Evolutionary conservation across 2,113 vertebrate genomes (phyloP).

Genomic region (Ailuropoda melanoleuca): DNA sequence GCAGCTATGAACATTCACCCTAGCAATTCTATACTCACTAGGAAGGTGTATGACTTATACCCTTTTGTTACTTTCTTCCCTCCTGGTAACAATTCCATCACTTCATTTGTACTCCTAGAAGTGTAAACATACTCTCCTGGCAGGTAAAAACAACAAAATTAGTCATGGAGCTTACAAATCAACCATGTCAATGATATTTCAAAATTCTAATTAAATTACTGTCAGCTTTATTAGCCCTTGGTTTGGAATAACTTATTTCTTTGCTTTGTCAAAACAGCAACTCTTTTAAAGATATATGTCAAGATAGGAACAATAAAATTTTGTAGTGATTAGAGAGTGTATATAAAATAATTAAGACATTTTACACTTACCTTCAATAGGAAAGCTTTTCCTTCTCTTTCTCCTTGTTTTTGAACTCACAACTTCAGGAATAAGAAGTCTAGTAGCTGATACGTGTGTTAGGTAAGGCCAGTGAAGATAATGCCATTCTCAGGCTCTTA

Average conservation of each 20-base stretch:
- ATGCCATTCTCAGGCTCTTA: background rate
- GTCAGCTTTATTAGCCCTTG: conserved; percentile 66
- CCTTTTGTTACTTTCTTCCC: conserved; percentile 44
- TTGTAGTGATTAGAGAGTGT: background rate
- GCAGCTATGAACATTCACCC: too few species aligned
- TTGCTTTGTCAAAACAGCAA: conserved; percentile 59
- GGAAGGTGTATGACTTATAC: background rate
- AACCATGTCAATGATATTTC: conserved; percentile 63
- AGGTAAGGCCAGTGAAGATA: background rate
- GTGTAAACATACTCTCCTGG: conserved; percentile 77
- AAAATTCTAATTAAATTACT: conserved; percentile 76
- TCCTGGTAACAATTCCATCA: conserved; percentile 73
- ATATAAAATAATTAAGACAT: conserved; percentile 46
- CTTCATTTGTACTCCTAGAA: conserved; percentile 72
- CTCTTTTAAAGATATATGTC: conserved; percentile 56
- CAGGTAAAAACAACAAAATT: conserved; percentile 80
- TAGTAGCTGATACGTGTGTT: background rate
- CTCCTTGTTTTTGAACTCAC: conserved; percentile 33
- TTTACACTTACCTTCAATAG: conserved; percentile 15
- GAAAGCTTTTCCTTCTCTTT: conserved; percentile 33
- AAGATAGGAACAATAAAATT: conserved; percentile 59
- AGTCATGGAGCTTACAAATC: conserved; percentile 76
- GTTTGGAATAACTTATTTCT: conserved; percentile 69
- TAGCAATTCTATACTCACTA: background rate
- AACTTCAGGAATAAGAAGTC: conserved; percentile 15